Evolutionary conservation across 2,797 vertebrate genomes (phyloP).

Genomic region (Clarias laeviceps): DNA sequence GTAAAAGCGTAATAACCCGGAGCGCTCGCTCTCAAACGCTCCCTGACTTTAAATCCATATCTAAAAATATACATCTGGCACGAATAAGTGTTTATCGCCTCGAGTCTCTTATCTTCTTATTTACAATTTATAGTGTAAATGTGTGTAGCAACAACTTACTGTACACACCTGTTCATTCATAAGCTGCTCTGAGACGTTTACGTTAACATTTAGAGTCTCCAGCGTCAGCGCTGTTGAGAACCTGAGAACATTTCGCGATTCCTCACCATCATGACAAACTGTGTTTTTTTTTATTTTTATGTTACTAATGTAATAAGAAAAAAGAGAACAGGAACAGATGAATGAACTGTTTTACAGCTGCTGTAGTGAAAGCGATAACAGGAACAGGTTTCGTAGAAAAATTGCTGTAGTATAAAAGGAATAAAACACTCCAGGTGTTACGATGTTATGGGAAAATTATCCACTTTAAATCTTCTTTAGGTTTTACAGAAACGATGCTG

Average conservation of each 20-base stretch:
- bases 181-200: background rate
- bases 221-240: background rate
- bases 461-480: background rate
- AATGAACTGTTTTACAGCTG: background rate
- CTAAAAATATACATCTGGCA: conserved; percentile 9
- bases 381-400: background rate
- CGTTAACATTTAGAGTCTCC: background rate
- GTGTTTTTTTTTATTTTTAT: too few relatives aligned
- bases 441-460: background rate
- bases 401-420: background rate
- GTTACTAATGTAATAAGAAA: background rate
- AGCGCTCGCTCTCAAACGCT: background rate
- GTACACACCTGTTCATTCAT: background rate
- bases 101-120: background rate
- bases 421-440: background rate
- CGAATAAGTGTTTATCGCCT: background rate
- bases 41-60: background rate
- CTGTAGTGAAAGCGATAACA: background rate
- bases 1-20: background rate
- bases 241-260: background rate
- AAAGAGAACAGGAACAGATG: background rate
- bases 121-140: background rate
- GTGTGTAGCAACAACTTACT: background rate
- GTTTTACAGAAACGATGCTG: background rate
- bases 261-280: background rate